phyloP scores from a whole-genome alignment of 2,113 vertebrate species.

The Channa argus region DNA sequence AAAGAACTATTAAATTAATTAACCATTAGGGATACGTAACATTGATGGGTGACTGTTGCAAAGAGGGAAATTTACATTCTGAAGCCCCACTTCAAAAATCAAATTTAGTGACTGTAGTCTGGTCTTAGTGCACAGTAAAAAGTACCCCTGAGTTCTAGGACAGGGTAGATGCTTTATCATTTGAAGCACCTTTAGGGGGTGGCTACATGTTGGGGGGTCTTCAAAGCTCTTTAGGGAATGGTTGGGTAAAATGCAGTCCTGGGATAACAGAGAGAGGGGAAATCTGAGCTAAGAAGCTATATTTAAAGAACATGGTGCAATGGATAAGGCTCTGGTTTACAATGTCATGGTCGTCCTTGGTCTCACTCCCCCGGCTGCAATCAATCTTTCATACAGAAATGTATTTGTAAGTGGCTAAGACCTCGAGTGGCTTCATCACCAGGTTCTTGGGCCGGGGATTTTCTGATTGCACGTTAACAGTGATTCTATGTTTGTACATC shows the following conservation, averaged over 20 bases:
- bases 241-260: slow-evolving; percentile 48
- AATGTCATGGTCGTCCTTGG: slow-evolving; percentile 78
- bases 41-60: slow-evolving; percentile 23
- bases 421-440: slow-evolving; percentile 28
- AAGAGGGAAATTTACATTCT: slow-evolving; percentile 70
- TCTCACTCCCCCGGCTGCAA: slow-evolving; percentile 55
- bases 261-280: slow-evolving; percentile 51
- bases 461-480: slow-evolving; percentile 69
- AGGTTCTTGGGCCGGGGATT: slow-evolving; percentile 36
- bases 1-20: slow-evolving; percentile 28
- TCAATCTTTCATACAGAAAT: slow-evolving; percentile 26
- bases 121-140: slow-evolving; percentile 83
- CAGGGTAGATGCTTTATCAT: slow-evolving; percentile 64
- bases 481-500: slow-evolving; percentile 55
- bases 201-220: slow-evolving; percentile 47
- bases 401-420: slow-evolving; percentile 45
- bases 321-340: slow-evolving; percentile 82
- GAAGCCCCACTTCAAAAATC: slow-evolving; percentile 58
- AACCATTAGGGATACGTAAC: slow-evolving; percentile 18
- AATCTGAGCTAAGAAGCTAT: slow-evolving; percentile 46
- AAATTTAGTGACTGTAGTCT: slow-evolving; percentile 55
- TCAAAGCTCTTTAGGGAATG: slow-evolving; percentile 62
- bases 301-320: slow-evolving; percentile 29
- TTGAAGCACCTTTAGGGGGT: slow-evolving; percentile 27
- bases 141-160: slow-evolving; percentile 92